Percentiles rank a stretch among this genome's conserved stretches.
phyloP scores from a whole-genome alignment of 2,113 vertebrate genomes.

The Pomatostomus ruficeps region DNA sequence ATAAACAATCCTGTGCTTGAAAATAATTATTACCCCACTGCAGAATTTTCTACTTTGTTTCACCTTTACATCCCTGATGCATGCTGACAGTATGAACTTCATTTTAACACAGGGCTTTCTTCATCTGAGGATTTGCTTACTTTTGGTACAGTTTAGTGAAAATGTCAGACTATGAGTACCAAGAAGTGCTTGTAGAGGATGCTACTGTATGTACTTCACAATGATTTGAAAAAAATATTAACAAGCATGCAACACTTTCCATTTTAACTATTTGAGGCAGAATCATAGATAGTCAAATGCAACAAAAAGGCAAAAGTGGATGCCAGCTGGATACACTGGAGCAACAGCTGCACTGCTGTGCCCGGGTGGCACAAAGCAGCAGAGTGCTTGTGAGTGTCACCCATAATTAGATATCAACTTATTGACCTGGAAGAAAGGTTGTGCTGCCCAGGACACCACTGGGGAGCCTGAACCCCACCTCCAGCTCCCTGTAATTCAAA shows the following conservation, averaged over 20 bases:
- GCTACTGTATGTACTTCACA: not conserved
- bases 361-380: not conserved
- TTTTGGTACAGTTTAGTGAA: not conserved
- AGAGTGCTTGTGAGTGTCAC: not conserved
- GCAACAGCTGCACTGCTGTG: rapidly evolving
- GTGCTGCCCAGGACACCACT: rapidly evolving
- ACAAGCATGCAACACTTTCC: not conserved
- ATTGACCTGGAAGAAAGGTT: not conserved
- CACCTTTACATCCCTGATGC: not conserved
- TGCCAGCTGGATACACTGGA: rapidly evolving
- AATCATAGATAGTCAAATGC: not conserved
- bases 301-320: not conserved
- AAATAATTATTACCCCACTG: not conserved
- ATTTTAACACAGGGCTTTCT: not conserved
- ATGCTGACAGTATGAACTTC: not conserved
- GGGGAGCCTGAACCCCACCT: not conserved
- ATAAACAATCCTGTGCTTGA: not conserved
- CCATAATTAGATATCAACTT: rapidly evolving
- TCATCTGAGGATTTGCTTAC: not conserved
- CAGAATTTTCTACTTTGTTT: not conserved
- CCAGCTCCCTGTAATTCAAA: not conserved
- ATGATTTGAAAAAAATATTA: not conserved
- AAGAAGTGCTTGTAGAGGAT: not conserved
- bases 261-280: not conserved
- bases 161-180: not conserved